These are phyloP conservation scores for Alviniconcha strummeri DNA, from an alignment of 2,888 invertebrate genomes.

Conservation along the genomic window DNA sequence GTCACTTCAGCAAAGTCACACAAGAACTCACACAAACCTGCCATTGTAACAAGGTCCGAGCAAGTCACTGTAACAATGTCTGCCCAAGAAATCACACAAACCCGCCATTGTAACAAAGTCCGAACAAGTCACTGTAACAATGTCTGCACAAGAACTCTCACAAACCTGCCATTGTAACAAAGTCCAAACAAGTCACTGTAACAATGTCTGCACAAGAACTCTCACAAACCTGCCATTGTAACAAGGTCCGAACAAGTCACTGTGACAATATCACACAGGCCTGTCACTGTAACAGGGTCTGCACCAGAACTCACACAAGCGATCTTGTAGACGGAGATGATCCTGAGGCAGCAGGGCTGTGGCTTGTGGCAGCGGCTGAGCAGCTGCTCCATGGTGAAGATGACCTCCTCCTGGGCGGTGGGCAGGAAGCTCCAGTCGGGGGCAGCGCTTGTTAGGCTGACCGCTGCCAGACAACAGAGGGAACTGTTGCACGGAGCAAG, in stretches of 20 bases:
- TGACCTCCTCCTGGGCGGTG: conserved; percentile 52
- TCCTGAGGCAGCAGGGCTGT: conserved; percentile 58
- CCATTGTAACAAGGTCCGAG: too few species aligned
- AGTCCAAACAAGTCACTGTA: neutral
- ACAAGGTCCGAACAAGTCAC: too few species aligned
- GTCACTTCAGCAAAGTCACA: too few species aligned
- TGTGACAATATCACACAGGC: too few species aligned
- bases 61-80: neutral
- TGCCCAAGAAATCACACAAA: neutral
- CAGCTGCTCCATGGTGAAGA: conserved; percentile 60
- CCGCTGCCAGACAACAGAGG: conserved; percentile 36
- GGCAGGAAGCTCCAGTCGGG: conserved; percentile 47
- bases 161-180: too few species aligned
- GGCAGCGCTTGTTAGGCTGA: conserved; percentile 43
- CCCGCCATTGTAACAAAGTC: too few species aligned
- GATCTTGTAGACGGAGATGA: conserved; percentile 66
- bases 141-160: too few species aligned
- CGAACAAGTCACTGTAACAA: too few species aligned
- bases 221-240: too few species aligned
- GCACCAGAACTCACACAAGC: conserved; percentile 54
- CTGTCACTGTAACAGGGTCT: too few species aligned
- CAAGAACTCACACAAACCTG: too few species aligned
- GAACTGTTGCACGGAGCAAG: neutral
- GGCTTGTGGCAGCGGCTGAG: conserved; percentile 55
- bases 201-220: neutral